A percentile compares a stretch with the other conserved stretches of the same genome.
phyloP scores from a whole-genome alignment of 2,888 invertebrate species.

The Synergus gifuensis region DNA sequence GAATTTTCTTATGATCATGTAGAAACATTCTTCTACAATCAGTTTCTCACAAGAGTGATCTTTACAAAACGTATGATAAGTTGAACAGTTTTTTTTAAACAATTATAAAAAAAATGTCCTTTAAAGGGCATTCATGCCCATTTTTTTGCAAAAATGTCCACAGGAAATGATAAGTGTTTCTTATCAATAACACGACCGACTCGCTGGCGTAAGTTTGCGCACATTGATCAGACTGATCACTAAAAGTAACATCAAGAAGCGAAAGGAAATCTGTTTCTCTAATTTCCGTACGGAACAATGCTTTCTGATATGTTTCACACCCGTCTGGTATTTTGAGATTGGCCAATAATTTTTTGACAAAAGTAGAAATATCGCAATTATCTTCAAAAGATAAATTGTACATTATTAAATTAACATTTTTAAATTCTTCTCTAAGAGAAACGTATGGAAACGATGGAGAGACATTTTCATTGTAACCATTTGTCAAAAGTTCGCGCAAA shows the following conservation, averaged over 20 bases:
- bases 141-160: neutral
- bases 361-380: too few species aligned
- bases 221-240: neutral
- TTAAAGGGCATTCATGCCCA: neutral
- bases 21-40: too few species aligned
- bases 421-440: too few species aligned
- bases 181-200: slow-evolving; percentile 33
- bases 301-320: too few species aligned
- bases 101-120: neutral
- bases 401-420: too few species aligned
- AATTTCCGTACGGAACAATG: neutral
- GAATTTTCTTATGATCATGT: too few species aligned
- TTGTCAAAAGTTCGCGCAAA: neutral
- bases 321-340: too few species aligned
- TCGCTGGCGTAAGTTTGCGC: slow-evolving; percentile 22
- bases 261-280: neutral
- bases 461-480: neutral
- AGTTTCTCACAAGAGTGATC: too few species aligned
- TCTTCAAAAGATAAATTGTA: too few species aligned
- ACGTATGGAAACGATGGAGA: neutral
- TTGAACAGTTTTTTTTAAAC: too few species aligned
- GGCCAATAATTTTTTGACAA: too few species aligned
- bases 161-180: neutral
- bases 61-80: too few species aligned
- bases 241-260: neutral